Base-by-base conservation (phyloP, 2,797 vertebrate species). In the Selene dorsalis region DNA sequence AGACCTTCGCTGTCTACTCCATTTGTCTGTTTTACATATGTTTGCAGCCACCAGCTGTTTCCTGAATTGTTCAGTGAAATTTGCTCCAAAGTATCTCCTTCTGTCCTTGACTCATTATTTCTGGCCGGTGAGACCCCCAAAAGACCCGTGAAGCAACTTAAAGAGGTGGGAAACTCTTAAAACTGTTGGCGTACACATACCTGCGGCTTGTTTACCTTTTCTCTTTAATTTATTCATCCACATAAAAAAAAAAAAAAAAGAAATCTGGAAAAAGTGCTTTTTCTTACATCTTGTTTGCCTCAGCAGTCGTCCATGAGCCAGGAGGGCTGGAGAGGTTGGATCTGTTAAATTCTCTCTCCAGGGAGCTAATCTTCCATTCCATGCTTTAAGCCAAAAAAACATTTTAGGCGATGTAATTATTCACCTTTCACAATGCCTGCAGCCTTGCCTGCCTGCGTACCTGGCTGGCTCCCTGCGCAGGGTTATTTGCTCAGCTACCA, bases 341-440 rank as follows among this genome's bases (percentile, higher is more conserved):
- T 83, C 70, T 84, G 78, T 87, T 69, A 76, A 87, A 82, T 68
- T 22, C 70, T 77, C 66, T 64, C 83, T 81, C 77, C 4, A 39
- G 80, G 80, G 84, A 90, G 69, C 69, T 74, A 90, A 90, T 88
- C 86, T 88, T 83, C 71, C 75, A 82, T 76, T 88, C 75, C 74
- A 48, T 26, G 38, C 63, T 66, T 69, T 13, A 22, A 69, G 88
- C 91, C 92, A 90, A 80, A 86, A 91, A 85, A 85, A 81, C 79
- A 77, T 92, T 88, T 89, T 43, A 87, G 80, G 75, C 66, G 61
- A 88, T 69, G 82, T 64, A 83, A 89, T 88, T 89, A 90, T 93
- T 91, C 73, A 79, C 83, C 87, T 81, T 87, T 92, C 88, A 88
- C 83, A 87, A 87, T 78, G 75, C 84, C 55, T 84, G 80, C 82